A percentile compares a stretch with the other conserved stretches of the same genome.
Conservation (phyloP, 2,113 vertebrate species). For the Motacilla tschutschensis region DNA sequence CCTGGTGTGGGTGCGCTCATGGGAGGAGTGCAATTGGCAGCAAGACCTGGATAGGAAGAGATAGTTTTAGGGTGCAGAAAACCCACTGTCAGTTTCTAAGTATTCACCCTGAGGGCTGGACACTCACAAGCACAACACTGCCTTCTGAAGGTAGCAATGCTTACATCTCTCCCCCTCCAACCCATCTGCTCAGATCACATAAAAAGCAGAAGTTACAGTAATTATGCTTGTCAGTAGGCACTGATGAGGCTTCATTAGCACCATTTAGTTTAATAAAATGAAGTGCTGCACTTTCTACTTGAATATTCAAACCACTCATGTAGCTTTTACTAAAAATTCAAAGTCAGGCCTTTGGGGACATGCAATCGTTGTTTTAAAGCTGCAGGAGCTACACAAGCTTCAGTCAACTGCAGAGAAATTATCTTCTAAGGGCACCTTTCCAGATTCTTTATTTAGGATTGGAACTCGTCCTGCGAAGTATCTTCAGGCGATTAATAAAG, state of each 20-base stretch:
- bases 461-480: neutral
- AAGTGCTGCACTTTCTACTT: neutral
- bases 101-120: neutral
- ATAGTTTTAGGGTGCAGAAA: neutral
- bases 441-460: neutral
- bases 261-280: slow-evolving; percentile 12
- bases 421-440: neutral
- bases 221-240: slow-evolving; percentile 5
- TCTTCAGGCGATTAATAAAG: neutral
- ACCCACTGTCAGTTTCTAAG: neutral
- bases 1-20: neutral
- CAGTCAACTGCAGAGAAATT: neutral
- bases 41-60: neutral
- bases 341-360: neutral
- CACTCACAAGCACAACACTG: neutral
- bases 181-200: neutral
- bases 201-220: neutral
- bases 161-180: neutral
- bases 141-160: neutral
- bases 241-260: slow-evolving; percentile 10
- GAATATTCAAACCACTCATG: neutral
- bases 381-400: neutral
- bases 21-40: neutral
- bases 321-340: neutral
- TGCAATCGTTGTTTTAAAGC: slow-evolving; percentile 15